phyloP scores from a whole-genome alignment of 2,113 vertebrate species.

The Anser cygnoides region DNA sequence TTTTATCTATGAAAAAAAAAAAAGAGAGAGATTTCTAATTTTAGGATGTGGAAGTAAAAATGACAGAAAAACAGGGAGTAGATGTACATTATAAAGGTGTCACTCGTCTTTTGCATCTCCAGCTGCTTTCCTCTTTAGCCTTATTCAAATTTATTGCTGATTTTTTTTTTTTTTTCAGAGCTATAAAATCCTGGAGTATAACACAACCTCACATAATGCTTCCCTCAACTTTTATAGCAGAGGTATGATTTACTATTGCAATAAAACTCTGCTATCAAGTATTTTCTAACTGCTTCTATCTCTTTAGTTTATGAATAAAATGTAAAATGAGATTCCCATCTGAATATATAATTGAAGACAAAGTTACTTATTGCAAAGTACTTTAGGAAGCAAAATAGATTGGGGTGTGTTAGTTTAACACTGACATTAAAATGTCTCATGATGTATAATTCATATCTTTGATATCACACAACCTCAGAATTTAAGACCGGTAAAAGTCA shows the following conservation, averaged over 20 bases:
- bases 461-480: background rate
- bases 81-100: constrained; percentile 51
- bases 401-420: constrained; percentile 41
- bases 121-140: constrained; percentile 35
- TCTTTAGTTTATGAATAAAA: constrained; percentile 63
- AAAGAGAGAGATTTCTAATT: background rate
- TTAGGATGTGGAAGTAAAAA: constrained; percentile 37
- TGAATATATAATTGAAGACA: constrained; percentile 55
- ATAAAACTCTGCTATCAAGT: constrained; percentile 51
- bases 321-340: constrained; percentile 42
- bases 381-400: constrained; percentile 42
- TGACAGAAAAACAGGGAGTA: constrained; percentile 49
- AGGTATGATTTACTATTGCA: constrained; percentile 64
- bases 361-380: constrained; percentile 57
- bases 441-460: background rate
- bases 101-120: constrained; percentile 41
- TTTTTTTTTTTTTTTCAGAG: constrained; percentile 45
- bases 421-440: background rate
- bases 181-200: constrained; percentile 65
- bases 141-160: constrained; percentile 67
- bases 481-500: background rate
- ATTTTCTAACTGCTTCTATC: constrained; percentile 54
- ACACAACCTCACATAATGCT: constrained; percentile 64
- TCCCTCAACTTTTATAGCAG: constrained; percentile 56
- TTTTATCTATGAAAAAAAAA: constrained; percentile 49